phyloP scores from a whole-genome alignment of 2,113 vertebrate genomes.

The Calyptomena viridis region DNA sequence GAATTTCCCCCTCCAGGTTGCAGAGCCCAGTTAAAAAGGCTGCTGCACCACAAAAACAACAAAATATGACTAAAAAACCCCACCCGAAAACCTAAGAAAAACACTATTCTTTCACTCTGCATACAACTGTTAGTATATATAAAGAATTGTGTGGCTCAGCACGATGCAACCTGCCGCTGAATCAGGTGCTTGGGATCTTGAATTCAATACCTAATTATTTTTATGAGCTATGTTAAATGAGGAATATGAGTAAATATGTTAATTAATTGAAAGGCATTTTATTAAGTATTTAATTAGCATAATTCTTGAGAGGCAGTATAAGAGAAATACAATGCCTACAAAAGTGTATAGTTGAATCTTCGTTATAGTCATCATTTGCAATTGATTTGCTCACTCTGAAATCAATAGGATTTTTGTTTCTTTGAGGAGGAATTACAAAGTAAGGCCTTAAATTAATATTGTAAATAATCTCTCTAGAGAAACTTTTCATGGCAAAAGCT shows the following conservation, averaged over 20 bases:
- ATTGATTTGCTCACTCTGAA: neutral
- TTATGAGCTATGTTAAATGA: neutral
- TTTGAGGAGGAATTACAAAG: neutral
- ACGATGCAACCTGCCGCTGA: neutral
- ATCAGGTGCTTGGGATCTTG: neutral
- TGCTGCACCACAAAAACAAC: neutral
- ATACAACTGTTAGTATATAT: neutral
- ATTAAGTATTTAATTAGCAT: neutral
- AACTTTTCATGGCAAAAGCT: neutral
- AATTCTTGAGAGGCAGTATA: neutral
- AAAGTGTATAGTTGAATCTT: neutral
- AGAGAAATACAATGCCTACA: neutral
- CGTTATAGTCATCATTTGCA: neutral
- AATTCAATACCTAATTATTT: neutral
- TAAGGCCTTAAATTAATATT: neutral
- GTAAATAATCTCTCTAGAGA: neutral
- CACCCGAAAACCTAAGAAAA: neutral
- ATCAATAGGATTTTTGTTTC: neutral
- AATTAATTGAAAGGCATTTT: neutral
- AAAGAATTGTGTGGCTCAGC: neutral
- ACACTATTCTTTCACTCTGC: neutral
- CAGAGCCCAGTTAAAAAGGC: neutral
- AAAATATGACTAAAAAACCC: rapidly evolving
- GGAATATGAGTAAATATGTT: neutral
- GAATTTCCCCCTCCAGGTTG: neutral